phyloP scores from a whole-genome alignment of 2,113 vertebrate genomes.

The Grammomys surdaster region DNA sequence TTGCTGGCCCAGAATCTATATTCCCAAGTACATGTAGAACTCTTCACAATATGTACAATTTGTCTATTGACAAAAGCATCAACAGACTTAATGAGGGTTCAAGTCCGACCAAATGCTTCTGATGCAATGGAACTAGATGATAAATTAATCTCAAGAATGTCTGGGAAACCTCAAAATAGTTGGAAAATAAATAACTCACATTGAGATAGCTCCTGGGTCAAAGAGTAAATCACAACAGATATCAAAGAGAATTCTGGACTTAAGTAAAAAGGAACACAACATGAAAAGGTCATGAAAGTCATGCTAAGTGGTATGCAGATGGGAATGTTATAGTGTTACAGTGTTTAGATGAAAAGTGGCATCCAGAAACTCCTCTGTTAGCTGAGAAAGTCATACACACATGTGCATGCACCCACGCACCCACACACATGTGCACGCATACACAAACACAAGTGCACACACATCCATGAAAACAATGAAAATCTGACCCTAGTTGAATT shows the following conservation, averaged over 20 bases:
- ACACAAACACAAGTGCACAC: background rate
- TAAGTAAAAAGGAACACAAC: background rate
- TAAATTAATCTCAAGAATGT: background rate
- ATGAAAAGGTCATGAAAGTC: background rate
- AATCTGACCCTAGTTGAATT: background rate
- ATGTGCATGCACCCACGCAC: background rate
- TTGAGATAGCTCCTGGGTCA: background rate
- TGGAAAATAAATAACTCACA: constrained; percentile 9
- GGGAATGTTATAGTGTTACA: too few species aligned
- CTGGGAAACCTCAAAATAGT: constrained; percentile 8
- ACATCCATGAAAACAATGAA: background rate
- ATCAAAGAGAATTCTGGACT: background rate
- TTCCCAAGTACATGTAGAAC: background rate
- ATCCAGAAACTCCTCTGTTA: background rate
- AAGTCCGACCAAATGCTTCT: background rate
- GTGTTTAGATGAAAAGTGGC: background rate
- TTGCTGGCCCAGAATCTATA: background rate
- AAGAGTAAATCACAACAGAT: background rate
- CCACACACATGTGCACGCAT: background rate
- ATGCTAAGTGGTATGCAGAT: background rate
- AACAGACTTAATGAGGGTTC: background rate
- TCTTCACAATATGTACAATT: background rate
- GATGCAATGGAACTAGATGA: background rate
- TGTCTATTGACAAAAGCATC: background rate
- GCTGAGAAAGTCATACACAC: background rate